Percentiles rank a stretch among this genome's conserved stretches.
These are phyloP conservation scores for Nipponacmea schrenckii DNA, from an alignment of 2,888 invertebrate species.

Conservation along the genomic window DNA sequence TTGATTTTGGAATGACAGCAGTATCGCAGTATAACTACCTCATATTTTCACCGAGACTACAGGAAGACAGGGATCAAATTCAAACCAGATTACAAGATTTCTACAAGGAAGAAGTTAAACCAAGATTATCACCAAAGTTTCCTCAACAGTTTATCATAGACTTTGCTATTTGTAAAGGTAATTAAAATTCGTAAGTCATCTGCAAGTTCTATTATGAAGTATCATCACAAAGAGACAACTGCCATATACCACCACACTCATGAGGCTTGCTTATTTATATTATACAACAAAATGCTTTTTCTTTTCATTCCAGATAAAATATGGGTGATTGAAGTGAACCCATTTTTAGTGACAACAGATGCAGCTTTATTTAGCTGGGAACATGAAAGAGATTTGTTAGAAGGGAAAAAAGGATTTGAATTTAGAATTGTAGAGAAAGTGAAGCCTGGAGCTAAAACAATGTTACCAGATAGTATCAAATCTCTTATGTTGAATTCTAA, in stretches of 20 bases:
- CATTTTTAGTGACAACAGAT: slow-evolving; percentile 54
- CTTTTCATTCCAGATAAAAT: slow-evolving; percentile 40
- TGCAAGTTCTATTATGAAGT: neutral
- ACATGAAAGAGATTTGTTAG: slow-evolving; percentile 45
- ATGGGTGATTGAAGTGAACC: slow-evolving; percentile 59
- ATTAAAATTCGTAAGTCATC: slow-evolving; percentile 24
- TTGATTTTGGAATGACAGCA: slow-evolving; percentile 39
- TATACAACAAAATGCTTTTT: neutral
- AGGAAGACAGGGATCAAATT: slow-evolving; percentile 33
- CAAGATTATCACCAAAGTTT: slow-evolving; percentile 38
- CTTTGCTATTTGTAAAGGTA: slow-evolving; percentile 51
- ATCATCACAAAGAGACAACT: too few relatives aligned
- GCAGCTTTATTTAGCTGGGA: slow-evolving; percentile 58
- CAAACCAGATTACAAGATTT: slow-evolving; percentile 35
- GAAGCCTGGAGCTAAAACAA: slow-evolving; percentile 49
- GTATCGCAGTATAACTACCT: slow-evolving; percentile 58
- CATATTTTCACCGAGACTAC: slow-evolving; percentile 45
- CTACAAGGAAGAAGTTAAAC: slow-evolving; percentile 36
- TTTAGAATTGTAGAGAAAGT: slow-evolving; percentile 48
- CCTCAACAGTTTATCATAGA: slow-evolving; percentile 49
- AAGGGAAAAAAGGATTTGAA: slow-evolving; percentile 45
- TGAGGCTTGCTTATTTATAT: too few relatives aligned
- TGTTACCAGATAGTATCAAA: slow-evolving; percentile 49
- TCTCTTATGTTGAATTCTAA: slow-evolving; percentile 24
- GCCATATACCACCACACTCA: too few relatives aligned